phyloP scores from a whole-genome alignment of 1,140 invertebrate species.

The Ceratosolen fusciceps region DNA sequence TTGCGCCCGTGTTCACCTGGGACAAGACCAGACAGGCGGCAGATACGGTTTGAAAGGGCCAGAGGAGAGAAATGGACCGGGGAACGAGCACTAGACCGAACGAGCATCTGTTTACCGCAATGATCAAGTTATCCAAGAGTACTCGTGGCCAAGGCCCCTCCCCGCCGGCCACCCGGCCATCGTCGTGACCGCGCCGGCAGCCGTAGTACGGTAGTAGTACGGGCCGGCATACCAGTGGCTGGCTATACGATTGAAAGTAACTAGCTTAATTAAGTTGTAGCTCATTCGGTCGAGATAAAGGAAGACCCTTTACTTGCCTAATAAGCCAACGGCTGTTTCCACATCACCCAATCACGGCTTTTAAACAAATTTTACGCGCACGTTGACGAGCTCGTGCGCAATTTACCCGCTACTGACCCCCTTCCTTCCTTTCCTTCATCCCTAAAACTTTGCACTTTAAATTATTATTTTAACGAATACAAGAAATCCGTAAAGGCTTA shows the following conservation, averaged over 20 bases:
- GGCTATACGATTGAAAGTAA: conserved; percentile 53
- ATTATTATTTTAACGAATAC: conserved; percentile 8
- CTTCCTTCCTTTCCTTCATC: background rate
- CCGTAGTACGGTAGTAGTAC: conserved; percentile 29
- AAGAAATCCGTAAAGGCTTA: background rate
- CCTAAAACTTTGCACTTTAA: background rate
- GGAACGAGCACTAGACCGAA: background rate
- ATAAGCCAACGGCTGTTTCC: background rate
- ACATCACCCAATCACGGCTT: background rate
- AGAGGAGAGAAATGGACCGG: background rate
- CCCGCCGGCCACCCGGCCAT: too few relatives aligned
- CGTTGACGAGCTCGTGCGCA: background rate
- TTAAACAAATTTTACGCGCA: background rate
- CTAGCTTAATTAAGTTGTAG: conserved; percentile 56
- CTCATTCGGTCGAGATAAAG: conserved; percentile 17
- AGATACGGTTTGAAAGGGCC: background rate
- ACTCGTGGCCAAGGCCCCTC: too few relatives aligned
- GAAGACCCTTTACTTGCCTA: background rate
- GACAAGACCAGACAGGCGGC: background rate
- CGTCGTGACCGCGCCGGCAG: too few relatives aligned
- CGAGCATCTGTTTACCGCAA: conserved; percentile 54
- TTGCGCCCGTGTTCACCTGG: conserved; percentile 33
- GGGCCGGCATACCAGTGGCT: background rate
- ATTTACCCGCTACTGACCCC: background rate
- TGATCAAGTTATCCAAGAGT: conserved; percentile 55